Conservation (phyloP, 1,140 invertebrate genomes). For the Bombus turneri region DNA sequence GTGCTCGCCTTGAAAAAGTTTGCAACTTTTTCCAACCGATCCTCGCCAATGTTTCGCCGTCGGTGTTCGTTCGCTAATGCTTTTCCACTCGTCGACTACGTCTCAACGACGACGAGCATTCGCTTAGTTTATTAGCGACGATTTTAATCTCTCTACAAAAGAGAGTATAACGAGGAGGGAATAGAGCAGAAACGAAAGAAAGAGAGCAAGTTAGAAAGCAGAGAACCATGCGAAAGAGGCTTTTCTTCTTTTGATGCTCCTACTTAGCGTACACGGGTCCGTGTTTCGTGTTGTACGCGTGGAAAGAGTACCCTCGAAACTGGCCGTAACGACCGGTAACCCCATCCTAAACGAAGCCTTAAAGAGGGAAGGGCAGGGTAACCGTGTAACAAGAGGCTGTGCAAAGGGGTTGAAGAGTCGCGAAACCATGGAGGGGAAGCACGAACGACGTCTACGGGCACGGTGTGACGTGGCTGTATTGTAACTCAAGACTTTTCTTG, state of each 20-base stretch:
- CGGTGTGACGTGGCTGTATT: slow-evolving; percentile 65
- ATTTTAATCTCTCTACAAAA: neutral
- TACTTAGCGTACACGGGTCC: slow-evolving; percentile 28
- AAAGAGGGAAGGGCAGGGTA: slow-evolving; percentile 72
- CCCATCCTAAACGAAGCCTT: slow-evolving; percentile 78
- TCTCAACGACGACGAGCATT: neutral
- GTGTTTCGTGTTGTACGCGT: slow-evolving; percentile 29
- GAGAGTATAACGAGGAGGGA: neutral
- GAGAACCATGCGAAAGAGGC: slow-evolving; percentile 18
- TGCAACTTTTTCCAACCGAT: neutral
- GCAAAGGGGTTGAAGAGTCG: slow-evolving; percentile 70
- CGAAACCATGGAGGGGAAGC: slow-evolving; percentile 55
- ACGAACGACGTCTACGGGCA: slow-evolving; percentile 48
- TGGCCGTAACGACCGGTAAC: slow-evolving; percentile 75
- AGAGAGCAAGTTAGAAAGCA: neutral
- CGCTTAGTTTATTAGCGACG: slow-evolving; percentile 20
- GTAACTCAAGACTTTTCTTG: slow-evolving; percentile 69
- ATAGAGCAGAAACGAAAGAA: neutral
- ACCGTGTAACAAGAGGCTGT: slow-evolving; percentile 75
- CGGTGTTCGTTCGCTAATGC: neutral
- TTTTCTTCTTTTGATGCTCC: slow-evolving; percentile 57
- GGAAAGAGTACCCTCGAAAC: slow-evolving; percentile 61
- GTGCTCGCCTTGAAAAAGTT: neutral
- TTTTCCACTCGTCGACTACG: neutral
- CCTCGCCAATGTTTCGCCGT: neutral